phyloP scores from a whole-genome alignment of 1,140 invertebrate species.

The Colletes gigas region DNA sequence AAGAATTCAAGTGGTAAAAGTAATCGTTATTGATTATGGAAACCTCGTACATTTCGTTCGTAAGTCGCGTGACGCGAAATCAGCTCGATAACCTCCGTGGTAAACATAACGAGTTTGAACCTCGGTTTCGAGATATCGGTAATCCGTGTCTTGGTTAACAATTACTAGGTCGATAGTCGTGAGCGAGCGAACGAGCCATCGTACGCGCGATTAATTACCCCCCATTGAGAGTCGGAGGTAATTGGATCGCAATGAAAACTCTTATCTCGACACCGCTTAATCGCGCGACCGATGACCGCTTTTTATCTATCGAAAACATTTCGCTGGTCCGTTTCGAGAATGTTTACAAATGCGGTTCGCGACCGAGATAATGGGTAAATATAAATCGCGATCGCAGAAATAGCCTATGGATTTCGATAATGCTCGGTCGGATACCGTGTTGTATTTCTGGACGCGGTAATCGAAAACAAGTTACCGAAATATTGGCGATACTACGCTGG shows the following conservation, averaged over 20 bases:
- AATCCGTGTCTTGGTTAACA: conserved; percentile 51
- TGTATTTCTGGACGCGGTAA: not conserved
- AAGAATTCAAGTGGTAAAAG: conserved; percentile 3
- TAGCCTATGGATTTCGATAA: conserved; percentile 24
- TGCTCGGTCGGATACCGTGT: not conserved
- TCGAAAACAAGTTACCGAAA: not conserved
- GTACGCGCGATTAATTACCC: conserved; percentile 45
- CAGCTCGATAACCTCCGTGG: not conserved
- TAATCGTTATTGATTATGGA: not conserved
- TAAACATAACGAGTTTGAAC: not conserved
- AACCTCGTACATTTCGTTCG: not conserved
- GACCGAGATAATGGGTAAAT: conserved; percentile 38
- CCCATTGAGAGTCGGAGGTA: conserved; percentile 18
- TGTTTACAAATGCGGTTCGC: conserved; percentile 40
- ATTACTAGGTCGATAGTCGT: conserved; percentile 34
- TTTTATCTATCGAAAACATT: conserved; percentile 33
- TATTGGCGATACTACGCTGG: not conserved
- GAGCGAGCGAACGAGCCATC: conserved; percentile 12
- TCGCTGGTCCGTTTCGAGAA: not conserved
- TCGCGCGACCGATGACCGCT: conserved; percentile 4
- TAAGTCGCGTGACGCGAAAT: not conserved
- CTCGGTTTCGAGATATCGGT: conserved; percentile 10
- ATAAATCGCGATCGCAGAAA: conserved; percentile 19
- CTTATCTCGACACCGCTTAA: conserved; percentile 35
- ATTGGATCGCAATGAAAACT: conserved; percentile 34